Conservation (phyloP, 2,888 invertebrate genomes). For the Empis stercorea region DNA sequence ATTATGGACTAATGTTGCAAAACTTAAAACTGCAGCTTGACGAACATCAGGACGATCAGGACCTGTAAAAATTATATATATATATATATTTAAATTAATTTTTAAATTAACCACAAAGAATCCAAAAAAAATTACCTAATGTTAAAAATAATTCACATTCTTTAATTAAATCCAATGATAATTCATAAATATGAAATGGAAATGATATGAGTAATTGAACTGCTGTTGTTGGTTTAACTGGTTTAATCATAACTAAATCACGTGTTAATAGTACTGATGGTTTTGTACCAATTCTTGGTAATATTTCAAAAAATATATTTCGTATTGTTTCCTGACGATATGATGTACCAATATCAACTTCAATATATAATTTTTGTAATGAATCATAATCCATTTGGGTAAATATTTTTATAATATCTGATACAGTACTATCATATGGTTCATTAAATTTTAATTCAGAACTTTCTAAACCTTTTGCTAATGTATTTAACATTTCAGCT, state of each 20-base stretch:
- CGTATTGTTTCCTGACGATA: constrained; percentile 60
- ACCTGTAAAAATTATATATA: constrained; percentile 17
- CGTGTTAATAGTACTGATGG: constrained; percentile 51
- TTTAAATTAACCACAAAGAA: too few species aligned
- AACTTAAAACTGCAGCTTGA: constrained; percentile 54
- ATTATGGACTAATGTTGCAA: constrained; percentile 53
- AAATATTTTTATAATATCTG: constrained; percentile 31
- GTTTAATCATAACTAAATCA: constrained; percentile 46
- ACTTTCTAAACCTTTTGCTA: constrained; percentile 34
- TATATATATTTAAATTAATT: not conserved
- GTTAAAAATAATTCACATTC: constrained; percentile 43
- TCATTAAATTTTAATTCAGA: constrained; percentile 32
- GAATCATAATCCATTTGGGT: constrained; percentile 33
- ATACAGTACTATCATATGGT: constrained; percentile 33
- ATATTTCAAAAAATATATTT: constrained; percentile 57
- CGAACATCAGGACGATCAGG: constrained; percentile 42
- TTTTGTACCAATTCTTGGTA: constrained; percentile 55
- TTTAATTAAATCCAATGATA: constrained; percentile 39
- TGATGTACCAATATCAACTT: constrained; percentile 53
- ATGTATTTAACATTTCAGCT: constrained; percentile 24
- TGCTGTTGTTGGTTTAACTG: constrained; percentile 51
- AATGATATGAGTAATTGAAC: constrained; percentile 52
- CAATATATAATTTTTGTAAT: constrained; percentile 39
- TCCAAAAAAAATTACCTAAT: constrained; percentile 29
- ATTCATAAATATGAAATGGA: constrained; percentile 55